Conservation (phyloP, 1,140 invertebrate genomes). For the Drosophila elegans region DNA sequence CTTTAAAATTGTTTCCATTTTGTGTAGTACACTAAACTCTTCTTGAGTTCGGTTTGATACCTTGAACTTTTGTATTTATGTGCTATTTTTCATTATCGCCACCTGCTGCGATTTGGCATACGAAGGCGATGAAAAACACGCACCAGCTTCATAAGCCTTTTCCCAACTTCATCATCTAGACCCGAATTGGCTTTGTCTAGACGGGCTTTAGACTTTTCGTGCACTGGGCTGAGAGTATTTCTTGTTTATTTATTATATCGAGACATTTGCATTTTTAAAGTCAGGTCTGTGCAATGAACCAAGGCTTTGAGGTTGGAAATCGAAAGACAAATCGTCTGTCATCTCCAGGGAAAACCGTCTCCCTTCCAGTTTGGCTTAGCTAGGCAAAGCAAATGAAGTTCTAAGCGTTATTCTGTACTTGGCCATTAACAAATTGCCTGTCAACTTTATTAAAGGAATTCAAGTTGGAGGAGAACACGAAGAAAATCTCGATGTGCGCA, state of each 20-base stretch:
- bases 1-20: not conserved
- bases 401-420: slow-evolving; percentile 14
- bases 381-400: slow-evolving; percentile 22
- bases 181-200: slow-evolving; percentile 51
- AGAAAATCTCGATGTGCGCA: slow-evolving; percentile 57
- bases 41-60: slow-evolving; percentile 25
- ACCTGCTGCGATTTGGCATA: slow-evolving; percentile 58
- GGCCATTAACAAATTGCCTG: slow-evolving; percentile 42
- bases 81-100: slow-evolving; percentile 54
- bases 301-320: slow-evolving; percentile 27
- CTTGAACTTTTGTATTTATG: slow-evolving; percentile 39
- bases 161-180: slow-evolving; percentile 23
- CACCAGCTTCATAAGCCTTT: slow-evolving; percentile 10
- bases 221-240: slow-evolving; percentile 5
- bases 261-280: slow-evolving; percentile 59
- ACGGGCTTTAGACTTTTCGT: slow-evolving; percentile 59
- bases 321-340: slow-evolving; percentile 56
- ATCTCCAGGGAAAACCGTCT: slow-evolving; percentile 4
- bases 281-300: slow-evolving; percentile 62
- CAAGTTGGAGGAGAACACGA: slow-evolving; percentile 1
- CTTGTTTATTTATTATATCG: slow-evolving; percentile 26
- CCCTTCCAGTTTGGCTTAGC: slow-evolving; percentile 5
- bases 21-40: not conserved
- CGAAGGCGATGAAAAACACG: slow-evolving; percentile 28
- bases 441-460: slow-evolving; percentile 26